Conservation (phyloP, 2,888 invertebrate species). For the Callosobruchus maculatus region DNA sequence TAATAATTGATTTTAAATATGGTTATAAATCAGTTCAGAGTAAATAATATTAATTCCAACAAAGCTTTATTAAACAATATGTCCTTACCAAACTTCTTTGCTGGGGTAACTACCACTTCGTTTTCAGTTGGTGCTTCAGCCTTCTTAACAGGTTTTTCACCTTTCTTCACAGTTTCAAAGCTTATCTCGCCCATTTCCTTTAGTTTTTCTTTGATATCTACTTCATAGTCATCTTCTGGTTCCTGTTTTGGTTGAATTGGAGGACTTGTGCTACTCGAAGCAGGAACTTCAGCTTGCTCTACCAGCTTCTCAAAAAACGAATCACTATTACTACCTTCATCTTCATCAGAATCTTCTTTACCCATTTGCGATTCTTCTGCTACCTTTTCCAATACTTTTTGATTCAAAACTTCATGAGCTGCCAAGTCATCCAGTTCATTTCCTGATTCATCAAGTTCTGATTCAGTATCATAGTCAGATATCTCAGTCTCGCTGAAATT, state of each 20-base stretch:
- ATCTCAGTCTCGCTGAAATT: constrained; percentile 43
- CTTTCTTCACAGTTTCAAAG: constrained; percentile 49
- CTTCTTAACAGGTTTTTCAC: constrained; percentile 44
- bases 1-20: too few relatives aligned
- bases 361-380: neutral
- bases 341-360: constrained; percentile 33
- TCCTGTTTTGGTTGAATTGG: constrained; percentile 17
- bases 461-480: constrained; percentile 43
- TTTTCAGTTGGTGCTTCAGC: constrained; percentile 58
- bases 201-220: constrained; percentile 60
- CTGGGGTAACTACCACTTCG: constrained; percentile 75
- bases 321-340: constrained; percentile 44
- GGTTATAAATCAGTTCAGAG: too few relatives aligned
- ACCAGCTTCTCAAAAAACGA: constrained; percentile 43
- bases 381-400: constrained; percentile 17
- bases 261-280: constrained; percentile 12
- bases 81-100: constrained; percentile 39
- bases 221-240: constrained; percentile 49
- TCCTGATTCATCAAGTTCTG: constrained; percentile 45
- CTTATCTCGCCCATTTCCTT: constrained; percentile 60
- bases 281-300: constrained; percentile 32
- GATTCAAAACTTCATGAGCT: constrained; percentile 19
- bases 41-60: neutral
- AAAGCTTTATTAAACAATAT: neutral
- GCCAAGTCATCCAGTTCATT: constrained; percentile 43